Evolutionary conservation across 1,140 invertebrate genomes (phyloP).

Genomic region (Aphaenogaster floridana): DNA sequence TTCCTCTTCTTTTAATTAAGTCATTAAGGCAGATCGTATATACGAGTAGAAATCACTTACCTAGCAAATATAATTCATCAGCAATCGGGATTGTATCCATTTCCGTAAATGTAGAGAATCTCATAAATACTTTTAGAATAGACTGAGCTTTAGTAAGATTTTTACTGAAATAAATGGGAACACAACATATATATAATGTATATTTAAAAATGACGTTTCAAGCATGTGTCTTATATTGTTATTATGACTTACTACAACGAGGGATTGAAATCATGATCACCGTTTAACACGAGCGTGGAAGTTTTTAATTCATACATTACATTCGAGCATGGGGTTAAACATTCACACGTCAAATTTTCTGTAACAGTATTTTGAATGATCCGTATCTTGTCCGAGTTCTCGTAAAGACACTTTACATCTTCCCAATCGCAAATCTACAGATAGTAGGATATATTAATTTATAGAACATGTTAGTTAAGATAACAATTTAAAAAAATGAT

Average conservation of each 20-base stretch:
- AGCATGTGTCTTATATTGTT: neutral
- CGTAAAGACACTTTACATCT: slow-evolving; percentile 22
- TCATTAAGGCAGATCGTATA: neutral
- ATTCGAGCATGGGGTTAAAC: slow-evolving; percentile 45
- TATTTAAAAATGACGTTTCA: neutral
- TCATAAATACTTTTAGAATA: slow-evolving; percentile 59
- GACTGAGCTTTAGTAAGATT: slow-evolving; percentile 5
- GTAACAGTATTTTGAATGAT: neutral
- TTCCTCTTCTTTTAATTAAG: slow-evolving; percentile 3
- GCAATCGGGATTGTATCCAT: slow-evolving; percentile 41
- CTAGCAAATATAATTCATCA: slow-evolving; percentile 63
- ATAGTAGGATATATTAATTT: neutral
- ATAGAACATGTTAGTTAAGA: neutral
- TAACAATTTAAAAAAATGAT: neutral
- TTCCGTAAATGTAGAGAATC: neutral
- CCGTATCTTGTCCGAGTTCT: neutral
- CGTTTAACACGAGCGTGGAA: neutral
- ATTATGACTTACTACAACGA: slow-evolving; percentile 44
- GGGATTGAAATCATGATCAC: neutral
- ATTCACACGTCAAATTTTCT: slow-evolving; percentile 56
- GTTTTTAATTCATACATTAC: neutral
- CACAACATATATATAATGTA: neutral
- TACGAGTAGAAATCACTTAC: slow-evolving; percentile 21
- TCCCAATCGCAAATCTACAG: slow-evolving; percentile 47
- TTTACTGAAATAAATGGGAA: slow-evolving; percentile 18